These are phyloP conservation scores for Athalia cordata DNA, from an alignment of 2,888 invertebrate genomes.

Conservation along the genomic window DNA sequence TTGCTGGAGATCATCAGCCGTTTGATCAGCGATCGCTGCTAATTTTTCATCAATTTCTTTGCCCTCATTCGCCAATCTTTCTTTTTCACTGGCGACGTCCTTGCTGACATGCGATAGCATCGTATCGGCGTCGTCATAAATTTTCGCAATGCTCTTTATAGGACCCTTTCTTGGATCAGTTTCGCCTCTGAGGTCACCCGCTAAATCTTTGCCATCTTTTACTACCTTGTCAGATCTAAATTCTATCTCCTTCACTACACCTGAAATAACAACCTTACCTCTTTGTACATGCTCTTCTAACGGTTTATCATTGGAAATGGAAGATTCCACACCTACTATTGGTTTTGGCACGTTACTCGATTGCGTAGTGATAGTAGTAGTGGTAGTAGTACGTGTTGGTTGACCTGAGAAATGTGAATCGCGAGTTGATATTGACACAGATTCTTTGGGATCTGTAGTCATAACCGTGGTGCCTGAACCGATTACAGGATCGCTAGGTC, in stretches of 20 bases:
- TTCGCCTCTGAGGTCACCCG: conserved; percentile 40
- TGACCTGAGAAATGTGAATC: conserved; percentile 29
- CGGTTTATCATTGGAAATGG: conserved; percentile 19
- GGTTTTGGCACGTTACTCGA: conserved; percentile 15
- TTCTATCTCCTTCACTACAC: conserved; percentile 47
- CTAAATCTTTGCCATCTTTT: conserved; percentile 19
- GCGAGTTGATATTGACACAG: conserved; percentile 27
- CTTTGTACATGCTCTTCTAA: conserved; percentile 43
- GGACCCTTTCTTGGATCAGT: conserved; percentile 49
- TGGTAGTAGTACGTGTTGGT: conserved; percentile 18
- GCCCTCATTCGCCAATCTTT: conserved; percentile 76
- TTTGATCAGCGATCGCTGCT: conserved; percentile 73
- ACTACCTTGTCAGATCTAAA: conserved; percentile 40
- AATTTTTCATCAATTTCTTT: conserved; percentile 76
- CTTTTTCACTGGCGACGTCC: conserved; percentile 70
- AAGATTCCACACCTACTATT: conserved; percentile 22
- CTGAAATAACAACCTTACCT: conserved; percentile 47
- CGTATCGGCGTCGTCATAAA: conserved; percentile 54
- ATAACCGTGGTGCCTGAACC: conserved; percentile 43
- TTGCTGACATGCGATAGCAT: conserved; percentile 53
- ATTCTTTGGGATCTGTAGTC: conserved; percentile 33
- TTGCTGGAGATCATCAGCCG: conserved; percentile 71
- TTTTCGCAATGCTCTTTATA: conserved; percentile 55
- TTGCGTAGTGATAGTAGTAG: conserved; percentile 22
- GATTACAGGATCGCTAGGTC: conserved; percentile 51